Percentiles rank a stretch among this genome's conserved stretches.
These are phyloP conservation scores for Nomada ferruginata DNA, from an alignment of 2,888 invertebrate genomes.

Conservation along the genomic window DNA sequence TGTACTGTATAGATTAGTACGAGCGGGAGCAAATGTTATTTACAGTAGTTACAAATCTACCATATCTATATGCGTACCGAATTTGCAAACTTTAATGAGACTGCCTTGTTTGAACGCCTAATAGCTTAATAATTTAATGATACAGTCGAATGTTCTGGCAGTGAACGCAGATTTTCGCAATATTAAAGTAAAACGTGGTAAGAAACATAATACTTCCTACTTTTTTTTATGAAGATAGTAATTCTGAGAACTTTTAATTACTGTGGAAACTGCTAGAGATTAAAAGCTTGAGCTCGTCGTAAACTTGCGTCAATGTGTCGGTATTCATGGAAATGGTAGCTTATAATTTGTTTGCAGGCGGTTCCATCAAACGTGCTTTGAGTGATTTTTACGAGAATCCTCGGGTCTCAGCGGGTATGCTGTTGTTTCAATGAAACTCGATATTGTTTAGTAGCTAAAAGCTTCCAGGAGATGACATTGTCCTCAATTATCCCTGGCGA, in stretches of 20 bases:
- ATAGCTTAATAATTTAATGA: not conserved
- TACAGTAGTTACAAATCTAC: too few species aligned
- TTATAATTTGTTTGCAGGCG: conserved; percentile 35
- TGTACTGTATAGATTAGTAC: too few species aligned
- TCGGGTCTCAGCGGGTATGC: conserved; percentile 10
- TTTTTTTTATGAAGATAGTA: not conserved
- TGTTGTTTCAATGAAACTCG: conserved; percentile 34
- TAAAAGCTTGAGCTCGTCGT: not conserved
- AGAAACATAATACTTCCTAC: not conserved
- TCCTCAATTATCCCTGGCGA: conserved; percentile 37
- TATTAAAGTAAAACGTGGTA: too few species aligned
- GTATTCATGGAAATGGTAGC: not conserved
- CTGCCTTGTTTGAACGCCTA: too few species aligned
- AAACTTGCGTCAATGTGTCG: not conserved
- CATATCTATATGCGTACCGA: too few species aligned
- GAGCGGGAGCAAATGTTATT: too few species aligned
- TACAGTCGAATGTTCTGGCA: not conserved
- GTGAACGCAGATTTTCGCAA: not conserved
- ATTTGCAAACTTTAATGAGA: too few species aligned
- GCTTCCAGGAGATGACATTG: conserved; percentile 15
- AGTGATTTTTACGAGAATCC: conserved; percentile 30
- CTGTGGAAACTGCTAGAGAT: not conserved
- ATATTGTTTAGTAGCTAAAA: conserved; percentile 36
- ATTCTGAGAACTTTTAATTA: conserved; percentile 20
- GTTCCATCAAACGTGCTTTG: conserved; percentile 22